These are phyloP conservation scores for Tympanoctomys barrerae DNA, from an alignment of 2,797 vertebrate genomes.

Conservation along the genomic window DNA sequence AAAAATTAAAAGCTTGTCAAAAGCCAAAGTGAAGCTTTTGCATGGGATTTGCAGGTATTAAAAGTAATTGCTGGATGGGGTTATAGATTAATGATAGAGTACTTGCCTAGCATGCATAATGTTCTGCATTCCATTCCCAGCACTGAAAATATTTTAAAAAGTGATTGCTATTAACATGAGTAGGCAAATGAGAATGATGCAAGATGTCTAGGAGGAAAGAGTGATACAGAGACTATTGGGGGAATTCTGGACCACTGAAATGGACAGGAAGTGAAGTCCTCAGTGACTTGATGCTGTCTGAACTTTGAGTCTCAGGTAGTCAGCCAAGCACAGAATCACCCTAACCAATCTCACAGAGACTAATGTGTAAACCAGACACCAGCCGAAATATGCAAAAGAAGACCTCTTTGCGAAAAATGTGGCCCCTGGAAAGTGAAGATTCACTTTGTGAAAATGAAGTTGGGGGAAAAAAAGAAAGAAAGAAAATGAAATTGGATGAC, in stretches of 20 bases:
- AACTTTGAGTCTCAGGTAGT: not conserved
- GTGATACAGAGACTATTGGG: not conserved
- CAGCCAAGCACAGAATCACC: not conserved
- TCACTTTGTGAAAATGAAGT: not conserved
- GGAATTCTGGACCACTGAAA: not conserved
- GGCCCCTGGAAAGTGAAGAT: not conserved
- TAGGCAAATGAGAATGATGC: not conserved
- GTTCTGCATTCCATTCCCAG: not conserved
- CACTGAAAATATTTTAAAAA: not conserved
- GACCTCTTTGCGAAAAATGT: not conserved
- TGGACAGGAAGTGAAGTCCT: not conserved
- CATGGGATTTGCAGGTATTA: not conserved
- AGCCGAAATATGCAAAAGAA: not conserved
- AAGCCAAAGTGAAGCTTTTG: not conserved
- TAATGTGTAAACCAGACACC: not conserved
- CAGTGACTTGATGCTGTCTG: not conserved
- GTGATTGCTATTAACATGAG: not conserved
- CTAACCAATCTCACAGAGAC: not conserved
- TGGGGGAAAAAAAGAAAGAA: too few relatives aligned
- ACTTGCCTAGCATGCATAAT: not conserved
- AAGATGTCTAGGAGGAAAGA: not conserved
- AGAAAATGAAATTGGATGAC: not conserved
- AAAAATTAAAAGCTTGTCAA: not conserved
- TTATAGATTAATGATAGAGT: not conserved
- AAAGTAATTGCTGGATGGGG: not conserved